phyloP scores from a whole-genome alignment of 2,113 vertebrate species.

The Pogonocichla stellata region DNA sequence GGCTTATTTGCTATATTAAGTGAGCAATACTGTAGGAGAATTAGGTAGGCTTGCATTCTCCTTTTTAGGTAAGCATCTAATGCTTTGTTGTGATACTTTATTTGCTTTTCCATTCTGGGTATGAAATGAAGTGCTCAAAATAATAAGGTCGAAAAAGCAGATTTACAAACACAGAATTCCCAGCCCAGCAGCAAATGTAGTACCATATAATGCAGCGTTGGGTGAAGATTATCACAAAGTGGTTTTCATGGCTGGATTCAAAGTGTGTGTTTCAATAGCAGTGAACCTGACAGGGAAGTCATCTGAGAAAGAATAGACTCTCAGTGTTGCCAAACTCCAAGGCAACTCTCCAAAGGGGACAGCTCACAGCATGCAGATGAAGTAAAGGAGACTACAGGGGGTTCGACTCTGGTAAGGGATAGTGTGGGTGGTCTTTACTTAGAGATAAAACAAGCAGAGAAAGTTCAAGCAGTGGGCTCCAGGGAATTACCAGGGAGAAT shows the following conservation, averaged over 20 bases:
- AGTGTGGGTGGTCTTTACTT: background rate
- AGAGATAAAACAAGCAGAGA: background rate
- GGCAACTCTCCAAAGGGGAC: background rate
- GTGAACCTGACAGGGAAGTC: constrained; percentile 9
- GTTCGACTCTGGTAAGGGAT: background rate
- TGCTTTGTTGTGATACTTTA: background rate
- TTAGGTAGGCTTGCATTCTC: background rate
- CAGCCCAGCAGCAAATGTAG: constrained; percentile 8
- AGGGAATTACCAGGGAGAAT: background rate
- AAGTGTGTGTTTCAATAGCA: background rate
- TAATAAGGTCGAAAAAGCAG: constrained; percentile 16
- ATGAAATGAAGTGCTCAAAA: constrained; percentile 48
- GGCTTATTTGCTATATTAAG: background rate
- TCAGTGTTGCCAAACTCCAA: background rate
- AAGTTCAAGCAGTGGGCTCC: background rate
- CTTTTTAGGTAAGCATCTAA: constrained; percentile 26
- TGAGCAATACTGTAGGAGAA: constrained; percentile 12
- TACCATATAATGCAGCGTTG: constrained; percentile 5
- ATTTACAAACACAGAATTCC: constrained; percentile 40
- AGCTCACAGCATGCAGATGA: background rate
- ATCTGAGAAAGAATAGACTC: background rate
- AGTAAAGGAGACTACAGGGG: background rate
- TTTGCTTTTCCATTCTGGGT: background rate
- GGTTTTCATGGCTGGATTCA: constrained; percentile 42
- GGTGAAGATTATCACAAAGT: background rate